These are phyloP conservation scores for Trissolcus brochymenae DNA, from an alignment of 2,888 invertebrate genomes.

Conservation along the genomic window DNA sequence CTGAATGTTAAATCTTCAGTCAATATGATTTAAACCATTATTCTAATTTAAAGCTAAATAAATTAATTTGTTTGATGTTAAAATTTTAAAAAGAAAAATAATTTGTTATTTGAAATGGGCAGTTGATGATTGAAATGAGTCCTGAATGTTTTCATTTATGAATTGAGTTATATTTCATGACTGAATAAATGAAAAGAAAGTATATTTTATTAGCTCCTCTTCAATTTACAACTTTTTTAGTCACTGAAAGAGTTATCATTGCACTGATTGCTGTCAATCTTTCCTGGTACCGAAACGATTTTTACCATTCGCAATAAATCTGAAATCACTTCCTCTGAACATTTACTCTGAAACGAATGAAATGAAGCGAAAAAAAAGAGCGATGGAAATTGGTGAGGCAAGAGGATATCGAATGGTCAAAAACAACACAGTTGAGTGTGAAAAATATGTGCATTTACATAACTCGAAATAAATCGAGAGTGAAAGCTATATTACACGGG, in stretches of 20 bases:
- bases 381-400: conserved; percentile 7
- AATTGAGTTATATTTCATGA: too few relatives aligned
- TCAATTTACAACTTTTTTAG: conserved; percentile 42
- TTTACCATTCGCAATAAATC: conserved; percentile 35
- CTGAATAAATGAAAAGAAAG: too few relatives aligned
- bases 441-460: conserved; percentile 53
- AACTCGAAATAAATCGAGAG: conserved; percentile 49
- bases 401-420: conserved; percentile 17
- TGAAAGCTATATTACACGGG: conserved; percentile 38
- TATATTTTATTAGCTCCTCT: conserved; percentile 6
- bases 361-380: conserved; percentile 12
- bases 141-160: too few relatives aligned
- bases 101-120: too few relatives aligned
- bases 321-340: conserved; percentile 42
- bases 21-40: too few relatives aligned
- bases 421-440: conserved; percentile 31
- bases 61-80: too few relatives aligned
- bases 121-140: too few relatives aligned
- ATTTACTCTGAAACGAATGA: conserved; percentile 23
- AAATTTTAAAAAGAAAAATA: too few relatives aligned
- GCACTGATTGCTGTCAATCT: conserved; percentile 49
- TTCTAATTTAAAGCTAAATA: too few relatives aligned
- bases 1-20: too few relatives aligned
- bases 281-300: conserved; percentile 21
- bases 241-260: conserved; percentile 24